Evolutionary conservation across 2,113 vertebrate genomes (phyloP).

Genomic region (Megaceryle maxima): DNA sequence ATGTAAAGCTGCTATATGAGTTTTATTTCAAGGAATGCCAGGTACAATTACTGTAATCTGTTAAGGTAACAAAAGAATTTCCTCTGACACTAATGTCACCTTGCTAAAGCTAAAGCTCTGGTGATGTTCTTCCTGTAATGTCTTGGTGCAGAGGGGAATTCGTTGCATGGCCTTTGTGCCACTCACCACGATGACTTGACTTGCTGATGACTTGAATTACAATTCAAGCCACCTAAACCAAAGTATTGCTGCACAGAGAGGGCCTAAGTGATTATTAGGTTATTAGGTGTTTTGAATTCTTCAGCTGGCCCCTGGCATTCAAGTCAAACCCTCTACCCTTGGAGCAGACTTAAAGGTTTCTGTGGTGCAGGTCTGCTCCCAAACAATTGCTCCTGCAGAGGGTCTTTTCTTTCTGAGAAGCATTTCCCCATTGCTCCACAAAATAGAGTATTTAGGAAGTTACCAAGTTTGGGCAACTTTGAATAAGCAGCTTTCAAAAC

Average conservation of each 20-base stretch:
- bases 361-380: background rate
- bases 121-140: background rate
- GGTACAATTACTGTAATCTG: slow-evolving; percentile 27
- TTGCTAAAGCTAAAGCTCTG: background rate
- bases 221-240: background rate
- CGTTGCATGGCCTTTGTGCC: background rate
- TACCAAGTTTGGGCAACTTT: background rate
- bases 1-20: background rate
- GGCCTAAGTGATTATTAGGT: background rate
- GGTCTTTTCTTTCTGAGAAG: background rate
- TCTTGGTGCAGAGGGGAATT: background rate
- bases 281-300: background rate
- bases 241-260: background rate
- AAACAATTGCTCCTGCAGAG: background rate
- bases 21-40: slow-evolving; percentile 19
- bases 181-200: background rate
- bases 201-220: background rate
- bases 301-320: background rate
- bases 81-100: background rate
- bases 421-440: background rate
- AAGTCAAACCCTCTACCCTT: background rate
- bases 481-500: background rate
- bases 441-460: background rate
- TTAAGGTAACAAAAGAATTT: slow-evolving; percentile 17
- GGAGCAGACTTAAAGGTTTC: background rate